phyloP scores from a whole-genome alignment of 2,113 vertebrate genomes.

The Callionymus lyra region DNA sequence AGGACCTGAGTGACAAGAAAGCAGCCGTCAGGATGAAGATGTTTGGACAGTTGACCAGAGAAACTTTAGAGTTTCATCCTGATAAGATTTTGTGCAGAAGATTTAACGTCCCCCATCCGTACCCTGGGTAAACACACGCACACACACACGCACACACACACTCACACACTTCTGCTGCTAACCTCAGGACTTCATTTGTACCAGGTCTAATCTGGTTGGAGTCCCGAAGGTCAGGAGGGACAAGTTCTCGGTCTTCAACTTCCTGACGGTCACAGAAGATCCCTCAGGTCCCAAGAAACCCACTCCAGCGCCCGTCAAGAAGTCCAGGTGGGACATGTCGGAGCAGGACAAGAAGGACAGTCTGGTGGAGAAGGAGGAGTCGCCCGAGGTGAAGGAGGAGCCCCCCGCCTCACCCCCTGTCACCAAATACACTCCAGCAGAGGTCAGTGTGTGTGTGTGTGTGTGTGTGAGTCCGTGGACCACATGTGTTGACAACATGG shows the following conservation, averaged over 20 bases:
- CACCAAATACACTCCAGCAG: too few species aligned
- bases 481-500: too few species aligned
- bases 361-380: background rate
- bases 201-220: constrained; percentile 77
- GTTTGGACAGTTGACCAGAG: constrained; percentile 90
- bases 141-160: background rate
- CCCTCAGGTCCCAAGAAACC: constrained; percentile 27
- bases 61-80: constrained; percentile 87
- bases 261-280: constrained; percentile 73
- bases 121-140: constrained; percentile 69
- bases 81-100: constrained; percentile 89
- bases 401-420: too few species aligned
- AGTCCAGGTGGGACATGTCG: constrained; percentile 79
- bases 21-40: constrained; percentile 89
- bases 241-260: constrained; percentile 95
- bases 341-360: constrained; percentile 10
- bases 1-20: constrained; percentile 75
- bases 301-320: constrained; percentile 67
- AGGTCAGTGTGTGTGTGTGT: too few species aligned
- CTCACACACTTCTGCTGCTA: background rate
- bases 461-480: too few species aligned
- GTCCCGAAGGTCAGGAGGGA: constrained; percentile 90
- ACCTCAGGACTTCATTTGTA: constrained; percentile 1
- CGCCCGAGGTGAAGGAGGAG: too few species aligned
- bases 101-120: constrained; percentile 90